A percentile compares a stretch with the other conserved stretches of the same genome.
phyloP scores from a whole-genome alignment of 2,888 invertebrate genomes.

The Creontiades dilutus region DNA sequence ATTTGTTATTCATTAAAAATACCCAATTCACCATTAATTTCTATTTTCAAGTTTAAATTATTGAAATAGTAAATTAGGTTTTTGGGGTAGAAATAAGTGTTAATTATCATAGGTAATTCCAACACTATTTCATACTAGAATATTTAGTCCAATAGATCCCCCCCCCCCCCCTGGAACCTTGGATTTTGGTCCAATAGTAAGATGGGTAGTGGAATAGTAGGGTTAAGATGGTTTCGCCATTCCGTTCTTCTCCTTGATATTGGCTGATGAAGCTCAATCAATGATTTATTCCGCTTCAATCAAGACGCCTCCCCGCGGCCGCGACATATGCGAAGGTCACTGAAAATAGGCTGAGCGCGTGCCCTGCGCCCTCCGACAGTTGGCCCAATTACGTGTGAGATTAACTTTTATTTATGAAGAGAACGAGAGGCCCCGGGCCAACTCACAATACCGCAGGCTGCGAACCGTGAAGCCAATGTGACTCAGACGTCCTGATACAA shows the following conservation, averaged over 20 bases:
- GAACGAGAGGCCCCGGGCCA: background rate
- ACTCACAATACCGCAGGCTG: background rate
- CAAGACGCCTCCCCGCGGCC: conserved; percentile 30
- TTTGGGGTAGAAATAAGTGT: too few species aligned
- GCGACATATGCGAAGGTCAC: conserved; percentile 45
- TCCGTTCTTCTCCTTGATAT: background rate
- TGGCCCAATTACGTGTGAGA: conserved; percentile 59
- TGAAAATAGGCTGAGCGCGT: background rate
- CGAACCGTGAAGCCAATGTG: conserved; percentile 55
- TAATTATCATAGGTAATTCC: too few species aligned
- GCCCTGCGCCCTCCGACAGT: background rate
- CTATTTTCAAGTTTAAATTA: too few species aligned
- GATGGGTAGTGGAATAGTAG: too few species aligned
- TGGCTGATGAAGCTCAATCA: background rate
- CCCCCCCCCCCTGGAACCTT: too few species aligned
- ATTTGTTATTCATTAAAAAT: too few species aligned
- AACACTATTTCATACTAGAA: too few species aligned
- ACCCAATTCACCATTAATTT: too few species aligned
- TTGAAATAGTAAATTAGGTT: too few species aligned
- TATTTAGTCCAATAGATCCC: too few species aligned
- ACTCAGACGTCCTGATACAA: conserved; percentile 24
- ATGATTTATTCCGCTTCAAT: conserved; percentile 17
- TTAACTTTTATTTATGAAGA: conserved; percentile 65
- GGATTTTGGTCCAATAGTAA: too few species aligned
- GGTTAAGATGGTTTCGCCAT: too few species aligned